A percentile compares a stretch with the other conserved stretches of the same genome.
phyloP scores from a whole-genome alignment of 2,797 vertebrate species.

The Pipistrellus kuhlii region DNA sequence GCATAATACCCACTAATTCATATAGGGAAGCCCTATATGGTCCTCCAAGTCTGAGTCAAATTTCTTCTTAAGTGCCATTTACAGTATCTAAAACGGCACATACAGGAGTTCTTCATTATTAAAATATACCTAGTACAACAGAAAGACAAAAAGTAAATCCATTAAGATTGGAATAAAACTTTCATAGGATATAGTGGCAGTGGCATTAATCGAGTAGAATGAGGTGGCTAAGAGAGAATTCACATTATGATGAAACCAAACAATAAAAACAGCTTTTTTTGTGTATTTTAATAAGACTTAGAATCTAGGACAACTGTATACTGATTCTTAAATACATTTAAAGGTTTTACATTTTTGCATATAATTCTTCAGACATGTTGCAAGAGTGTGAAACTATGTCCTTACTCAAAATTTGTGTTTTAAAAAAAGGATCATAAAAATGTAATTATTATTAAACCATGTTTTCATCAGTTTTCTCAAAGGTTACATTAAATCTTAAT shows the following conservation, averaged over 20 bases:
- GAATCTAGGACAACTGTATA: neutral
- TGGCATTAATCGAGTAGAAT: neutral
- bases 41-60: neutral
- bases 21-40: neutral
- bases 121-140: neutral
- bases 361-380: neutral
- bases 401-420: neutral
- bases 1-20: neutral
- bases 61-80: neutral
- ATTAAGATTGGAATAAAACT: neutral
- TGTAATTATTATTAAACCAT: neutral
- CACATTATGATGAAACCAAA: neutral
- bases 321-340: neutral
- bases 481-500: neutral
- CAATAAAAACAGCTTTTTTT: neutral
- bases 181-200: neutral
- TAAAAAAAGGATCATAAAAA: neutral
- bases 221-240: neutral
- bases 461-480: neutral
- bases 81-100: neutral
- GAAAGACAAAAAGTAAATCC: neutral
- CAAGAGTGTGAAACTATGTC: neutral
- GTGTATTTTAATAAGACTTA: neutral
- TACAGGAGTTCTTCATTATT: neutral
- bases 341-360: neutral